phyloP scores from a whole-genome alignment of 2,888 invertebrate species.

The Pogonocherus hispidulus region DNA sequence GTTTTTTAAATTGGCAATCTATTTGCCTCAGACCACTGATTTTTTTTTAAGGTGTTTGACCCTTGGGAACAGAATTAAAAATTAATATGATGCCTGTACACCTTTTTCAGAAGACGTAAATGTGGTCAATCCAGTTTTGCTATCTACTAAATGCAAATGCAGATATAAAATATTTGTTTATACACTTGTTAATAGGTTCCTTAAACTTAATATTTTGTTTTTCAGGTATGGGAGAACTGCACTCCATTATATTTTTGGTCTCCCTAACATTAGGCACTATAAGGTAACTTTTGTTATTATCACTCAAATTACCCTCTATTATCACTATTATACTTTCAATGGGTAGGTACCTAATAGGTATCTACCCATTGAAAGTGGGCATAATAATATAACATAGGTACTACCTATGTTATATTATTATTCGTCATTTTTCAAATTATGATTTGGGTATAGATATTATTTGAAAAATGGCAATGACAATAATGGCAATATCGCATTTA shows the following conservation, averaged over 20 bases:
- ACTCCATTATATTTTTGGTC: neutral
- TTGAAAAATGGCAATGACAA: no score
- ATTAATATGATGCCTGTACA: neutral
- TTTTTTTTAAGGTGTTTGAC: neutral
- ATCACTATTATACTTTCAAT: no score
- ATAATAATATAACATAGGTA: no score
- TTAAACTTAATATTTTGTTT: constrained; percentile 2
- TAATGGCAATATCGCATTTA: no score
- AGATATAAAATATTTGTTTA: neutral
- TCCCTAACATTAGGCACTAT: neutral
- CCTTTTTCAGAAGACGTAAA: neutral
- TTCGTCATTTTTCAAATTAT: no score
- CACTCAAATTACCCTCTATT: no score
- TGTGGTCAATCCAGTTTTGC: constrained; percentile 10
- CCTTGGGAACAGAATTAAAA: neutral
- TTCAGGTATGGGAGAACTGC: constrained; percentile 11
- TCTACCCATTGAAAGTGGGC: no score
- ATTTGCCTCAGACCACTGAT: no score
- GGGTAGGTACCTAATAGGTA: no score
- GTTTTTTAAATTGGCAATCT: no score
- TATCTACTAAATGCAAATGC: constrained; percentile 3
- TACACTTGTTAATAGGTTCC: neutral
- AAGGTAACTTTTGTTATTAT: constrained; percentile 2
- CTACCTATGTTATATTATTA: no score
- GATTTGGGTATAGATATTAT: no score